A percentile compares a stretch with the other conserved stretches of the same genome.
Evolutionary conservation across 2,888 invertebrate species (phyloP).

Genomic region (Plagodis pulveraria): DNA sequence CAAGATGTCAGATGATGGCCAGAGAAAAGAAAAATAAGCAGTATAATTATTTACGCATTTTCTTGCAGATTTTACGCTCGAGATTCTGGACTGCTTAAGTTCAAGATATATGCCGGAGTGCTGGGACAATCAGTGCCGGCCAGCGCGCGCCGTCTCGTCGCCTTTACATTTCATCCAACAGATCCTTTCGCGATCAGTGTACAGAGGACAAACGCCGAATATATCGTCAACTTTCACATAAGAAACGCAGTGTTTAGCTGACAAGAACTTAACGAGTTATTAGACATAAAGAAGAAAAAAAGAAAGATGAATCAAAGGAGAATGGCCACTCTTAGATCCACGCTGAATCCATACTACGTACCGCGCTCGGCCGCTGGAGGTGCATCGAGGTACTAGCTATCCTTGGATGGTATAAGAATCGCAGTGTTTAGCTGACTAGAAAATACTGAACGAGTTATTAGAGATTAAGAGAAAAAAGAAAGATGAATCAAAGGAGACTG

Average conservation of each 20-base stretch:
- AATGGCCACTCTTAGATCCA: neutral
- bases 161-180: constrained; percentile 98
- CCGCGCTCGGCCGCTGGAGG: too few relatives aligned
- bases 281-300: constrained; percentile 1
- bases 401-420: too few relatives aligned
- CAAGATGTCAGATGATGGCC: too few relatives aligned
- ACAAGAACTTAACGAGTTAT: constrained; percentile 32
- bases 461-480: too few relatives aligned
- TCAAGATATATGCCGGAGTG: constrained; percentile 94
- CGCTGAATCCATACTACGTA: too few relatives aligned
- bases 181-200: constrained; percentile 98
- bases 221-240: constrained; percentile 97
- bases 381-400: too few relatives aligned
- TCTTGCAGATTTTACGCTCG: constrained; percentile 90
- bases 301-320: neutral
- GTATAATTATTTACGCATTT: neutral
- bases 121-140: constrained; percentile 89
- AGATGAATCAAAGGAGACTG: too few relatives aligned
- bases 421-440: too few relatives aligned
- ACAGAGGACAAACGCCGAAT: constrained; percentile 96
- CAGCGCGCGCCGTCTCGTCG: constrained; percentile 91
- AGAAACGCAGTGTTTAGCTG: constrained; percentile 86
- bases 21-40: too few relatives aligned
- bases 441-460: too few relatives aligned
- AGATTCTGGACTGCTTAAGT: constrained; percentile 92